A percentile compares a stretch with the other conserved stretches of the same genome.
Evolutionary conservation across 2,888 invertebrate species (phyloP).

Genomic region (Cheilosia urbana): DNA sequence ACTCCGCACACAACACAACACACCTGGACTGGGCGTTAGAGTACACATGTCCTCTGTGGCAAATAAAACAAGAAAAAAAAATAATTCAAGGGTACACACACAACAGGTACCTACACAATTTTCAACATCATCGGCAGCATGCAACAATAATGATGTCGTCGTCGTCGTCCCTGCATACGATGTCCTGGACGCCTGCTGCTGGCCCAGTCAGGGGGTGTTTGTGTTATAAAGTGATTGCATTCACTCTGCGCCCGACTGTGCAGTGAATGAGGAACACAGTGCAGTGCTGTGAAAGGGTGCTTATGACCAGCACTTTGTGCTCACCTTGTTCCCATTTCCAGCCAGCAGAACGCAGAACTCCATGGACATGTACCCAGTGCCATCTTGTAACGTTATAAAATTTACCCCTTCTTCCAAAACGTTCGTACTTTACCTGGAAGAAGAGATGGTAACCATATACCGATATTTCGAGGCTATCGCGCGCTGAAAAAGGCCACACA

Average conservation of each 20-base stretch:
- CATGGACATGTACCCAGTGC: conserved; percentile 21
- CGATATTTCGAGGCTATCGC: too few species aligned
- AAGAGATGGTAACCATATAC: too few species aligned
- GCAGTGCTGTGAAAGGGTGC: conserved; percentile 27
- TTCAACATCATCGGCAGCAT: conserved; percentile 63
- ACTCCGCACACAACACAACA: conserved; percentile 5
- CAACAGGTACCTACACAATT: conserved; percentile 71
- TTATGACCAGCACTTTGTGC: conserved; percentile 49
- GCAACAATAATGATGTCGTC: conserved; percentile 70
- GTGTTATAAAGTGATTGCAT: conserved; percentile 26
- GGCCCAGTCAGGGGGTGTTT: neutral
- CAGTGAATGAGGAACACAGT: conserved; percentile 17
- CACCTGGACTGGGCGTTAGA: conserved; percentile 27
- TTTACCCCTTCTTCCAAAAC: too few species aligned
- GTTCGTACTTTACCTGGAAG: too few species aligned
- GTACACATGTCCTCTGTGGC: conserved; percentile 50
- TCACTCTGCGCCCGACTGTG: conserved; percentile 14
- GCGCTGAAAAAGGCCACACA: too few species aligned
- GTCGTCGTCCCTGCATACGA: conserved; percentile 26
- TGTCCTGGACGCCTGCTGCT: conserved; percentile 47
- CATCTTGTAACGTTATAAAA: neutral
- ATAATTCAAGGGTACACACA: conserved; percentile 71
- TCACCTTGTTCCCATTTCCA: conserved; percentile 67
- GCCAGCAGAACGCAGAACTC: conserved; percentile 4
- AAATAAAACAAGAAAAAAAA: conserved; percentile 24